These are phyloP conservation scores for Chymomyza fuscimana DNA, from an alignment of 2,888 invertebrate genomes.

Conservation along the genomic window DNA sequence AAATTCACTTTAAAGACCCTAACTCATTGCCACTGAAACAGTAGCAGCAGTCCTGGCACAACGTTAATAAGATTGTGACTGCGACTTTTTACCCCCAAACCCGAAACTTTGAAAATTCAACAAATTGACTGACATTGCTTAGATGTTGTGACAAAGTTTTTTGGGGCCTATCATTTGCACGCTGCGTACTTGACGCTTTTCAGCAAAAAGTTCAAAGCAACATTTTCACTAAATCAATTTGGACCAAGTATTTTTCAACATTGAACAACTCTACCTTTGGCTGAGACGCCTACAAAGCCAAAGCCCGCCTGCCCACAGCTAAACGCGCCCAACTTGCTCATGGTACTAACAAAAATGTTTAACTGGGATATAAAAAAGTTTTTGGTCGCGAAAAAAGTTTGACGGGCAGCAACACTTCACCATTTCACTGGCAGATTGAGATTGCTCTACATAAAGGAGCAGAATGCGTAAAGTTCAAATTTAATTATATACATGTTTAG, in stretches of 20 bases:
- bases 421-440: background rate
- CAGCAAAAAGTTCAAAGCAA: slow-evolving; percentile 58
- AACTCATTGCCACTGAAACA: slow-evolving; percentile 28
- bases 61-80: slow-evolving; percentile 51
- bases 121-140: slow-evolving; percentile 44
- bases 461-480: background rate
- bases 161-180: background rate
- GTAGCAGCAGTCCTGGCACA: slow-evolving; percentile 15
- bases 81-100: slow-evolving; percentile 4
- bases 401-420: slow-evolving; percentile 19
- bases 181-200: slow-evolving; percentile 14
- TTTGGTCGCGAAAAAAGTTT: slow-evolving; percentile 25
- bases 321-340: background rate
- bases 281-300: slow-evolving; percentile 11
- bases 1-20: slow-evolving; percentile 52
- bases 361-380: slow-evolving; percentile 1
- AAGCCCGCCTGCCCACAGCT: slow-evolving; percentile 13
- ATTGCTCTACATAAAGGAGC: background rate
- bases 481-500: slow-evolving; percentile 37
- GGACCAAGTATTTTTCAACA: slow-evolving; percentile 52
- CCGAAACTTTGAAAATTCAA: slow-evolving; percentile 39
- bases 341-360: slow-evolving; percentile 17
- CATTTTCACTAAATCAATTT: slow-evolving; percentile 67
- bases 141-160: background rate
- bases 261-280: slow-evolving; percentile 34